Evolutionary conservation across 37 sponge, comb jelly and placozoan species (phyloP).

Genomic region (Crambe crambe): DNA sequence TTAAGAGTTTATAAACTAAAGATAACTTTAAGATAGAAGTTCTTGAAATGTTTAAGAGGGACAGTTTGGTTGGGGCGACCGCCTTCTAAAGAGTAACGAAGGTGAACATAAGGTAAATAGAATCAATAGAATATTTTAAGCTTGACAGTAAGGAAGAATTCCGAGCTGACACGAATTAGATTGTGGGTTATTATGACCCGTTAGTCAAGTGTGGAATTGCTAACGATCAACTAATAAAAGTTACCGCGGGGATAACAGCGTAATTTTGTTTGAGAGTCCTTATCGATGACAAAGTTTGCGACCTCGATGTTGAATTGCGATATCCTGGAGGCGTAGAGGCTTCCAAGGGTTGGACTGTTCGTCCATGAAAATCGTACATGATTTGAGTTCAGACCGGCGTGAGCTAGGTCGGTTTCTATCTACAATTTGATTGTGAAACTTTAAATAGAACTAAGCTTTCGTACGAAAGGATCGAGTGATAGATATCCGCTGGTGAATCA

Average conservation of each 20-base stretch:
- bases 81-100: constrained; percentile 92
- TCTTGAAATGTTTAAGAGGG: constrained; percentile 74
- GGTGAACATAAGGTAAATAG: constrained; percentile 77
- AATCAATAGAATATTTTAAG: constrained; percentile 52
- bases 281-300: constrained; percentile 92
- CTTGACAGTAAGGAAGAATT: constrained; percentile 76
- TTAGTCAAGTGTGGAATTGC: constrained; percentile 65
- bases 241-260: constrained; percentile 96
- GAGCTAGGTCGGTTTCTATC: constrained; percentile 94
- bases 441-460: constrained; percentile 44
- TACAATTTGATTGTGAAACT: constrained; percentile 74
- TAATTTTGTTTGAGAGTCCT: constrained; percentile 86
- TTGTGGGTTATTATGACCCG: constrained; percentile 88
- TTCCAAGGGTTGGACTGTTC: constrained; percentile 92
- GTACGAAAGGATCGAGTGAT: constrained; percentile 85
- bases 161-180: constrained; percentile 68
- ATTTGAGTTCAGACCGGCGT: constrained; percentile 95
- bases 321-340: constrained; percentile 85
- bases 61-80: constrained; percentile 93
- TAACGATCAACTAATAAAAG: constrained; percentile 90
- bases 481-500: constrained; percentile 76
- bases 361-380: constrained; percentile 90
- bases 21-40: constrained; percentile 4
- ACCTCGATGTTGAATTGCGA: constrained; percentile 97
- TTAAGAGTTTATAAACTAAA: not conserved